Conservation (phyloP, 2,888 invertebrate species). For the Sphecodes monilicornis region DNA sequence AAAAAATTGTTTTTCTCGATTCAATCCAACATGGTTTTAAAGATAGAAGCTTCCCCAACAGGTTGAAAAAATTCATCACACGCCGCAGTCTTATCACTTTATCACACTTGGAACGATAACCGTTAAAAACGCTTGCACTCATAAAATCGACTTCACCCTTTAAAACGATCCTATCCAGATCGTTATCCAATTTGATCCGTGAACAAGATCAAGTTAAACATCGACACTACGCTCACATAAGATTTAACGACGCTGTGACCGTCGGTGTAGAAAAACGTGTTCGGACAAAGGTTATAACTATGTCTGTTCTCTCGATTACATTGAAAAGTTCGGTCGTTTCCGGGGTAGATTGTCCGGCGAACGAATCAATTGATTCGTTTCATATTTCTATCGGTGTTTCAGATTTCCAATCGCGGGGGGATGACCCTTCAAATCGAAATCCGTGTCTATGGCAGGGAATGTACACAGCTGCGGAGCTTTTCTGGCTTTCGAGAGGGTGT, state of each 20-base stretch:
- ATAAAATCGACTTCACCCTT: background rate
- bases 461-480: slow-evolving; percentile 28
- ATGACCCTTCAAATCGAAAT: background rate
- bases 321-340: background rate
- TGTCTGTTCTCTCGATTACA: background rate
- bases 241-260: background rate
- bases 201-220: background rate
- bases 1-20: background rate
- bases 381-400: slow-evolving; percentile 12
- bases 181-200: background rate
- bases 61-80: background rate
- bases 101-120: background rate
- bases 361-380: slow-evolving; percentile 8
- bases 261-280: background rate
- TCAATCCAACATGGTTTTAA: background rate
- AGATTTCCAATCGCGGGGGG: background rate
- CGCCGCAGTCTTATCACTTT: background rate
- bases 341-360: background rate
- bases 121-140: background rate
- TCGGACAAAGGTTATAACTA: background rate
- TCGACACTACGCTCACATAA: background rate
- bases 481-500: background rate
- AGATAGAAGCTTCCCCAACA: background rate
- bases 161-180: background rate
- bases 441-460: background rate